phyloP scores from a whole-genome alignment of 2,888 invertebrate species.

The Amblyteles armatorius region DNA sequence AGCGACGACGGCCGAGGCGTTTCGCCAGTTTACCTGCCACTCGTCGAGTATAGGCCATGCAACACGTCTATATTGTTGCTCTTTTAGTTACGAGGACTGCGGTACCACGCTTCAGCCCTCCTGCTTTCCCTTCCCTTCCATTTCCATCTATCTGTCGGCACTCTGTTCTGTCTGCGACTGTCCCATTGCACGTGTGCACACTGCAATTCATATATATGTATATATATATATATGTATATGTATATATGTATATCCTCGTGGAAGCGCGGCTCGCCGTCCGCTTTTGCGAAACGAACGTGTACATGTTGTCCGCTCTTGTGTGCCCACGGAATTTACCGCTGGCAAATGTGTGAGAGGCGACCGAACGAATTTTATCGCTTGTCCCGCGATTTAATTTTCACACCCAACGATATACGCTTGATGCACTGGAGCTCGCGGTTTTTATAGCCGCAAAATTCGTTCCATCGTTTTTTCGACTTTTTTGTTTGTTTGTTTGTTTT shows the following conservation, averaged over 20 bases:
- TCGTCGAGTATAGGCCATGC: slow-evolving; percentile 63
- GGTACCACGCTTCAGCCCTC: slow-evolving; percentile 30
- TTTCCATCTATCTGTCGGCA: slow-evolving; percentile 68
- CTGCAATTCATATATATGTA: slow-evolving; percentile 16
- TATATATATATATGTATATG: neutral
- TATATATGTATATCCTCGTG: slow-evolving; percentile 29
- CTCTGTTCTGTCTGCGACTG: slow-evolving; percentile 55
- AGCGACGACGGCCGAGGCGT: slow-evolving; percentile 52
- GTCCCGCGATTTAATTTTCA: slow-evolving; percentile 45
- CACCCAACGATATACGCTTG: neutral
- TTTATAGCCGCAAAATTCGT: slow-evolving; percentile 6
- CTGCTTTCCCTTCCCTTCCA: slow-evolving; percentile 32
- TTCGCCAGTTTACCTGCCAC: slow-evolving; percentile 42
- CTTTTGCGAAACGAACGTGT: slow-evolving; percentile 49
- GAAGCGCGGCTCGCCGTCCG: slow-evolving; percentile 31
- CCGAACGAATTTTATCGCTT: slow-evolving; percentile 69
- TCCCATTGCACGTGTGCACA: slow-evolving; percentile 50
- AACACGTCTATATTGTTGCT: slow-evolving; percentile 68
- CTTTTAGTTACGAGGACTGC: slow-evolving; percentile 68
- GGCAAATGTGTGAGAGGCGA: slow-evolving; percentile 21
- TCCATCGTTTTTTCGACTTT: too few relatives aligned
- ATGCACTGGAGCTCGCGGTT: neutral
- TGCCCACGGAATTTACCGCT: slow-evolving; percentile 13
- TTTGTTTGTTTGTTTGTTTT: neutral
- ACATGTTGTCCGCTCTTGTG: slow-evolving; percentile 13